A percentile compares a stretch with the other conserved stretches of the same genome.
Evolutionary conservation across 2,888 invertebrate genomes (phyloP).

Genomic region (Osmoderma eremita): DNA sequence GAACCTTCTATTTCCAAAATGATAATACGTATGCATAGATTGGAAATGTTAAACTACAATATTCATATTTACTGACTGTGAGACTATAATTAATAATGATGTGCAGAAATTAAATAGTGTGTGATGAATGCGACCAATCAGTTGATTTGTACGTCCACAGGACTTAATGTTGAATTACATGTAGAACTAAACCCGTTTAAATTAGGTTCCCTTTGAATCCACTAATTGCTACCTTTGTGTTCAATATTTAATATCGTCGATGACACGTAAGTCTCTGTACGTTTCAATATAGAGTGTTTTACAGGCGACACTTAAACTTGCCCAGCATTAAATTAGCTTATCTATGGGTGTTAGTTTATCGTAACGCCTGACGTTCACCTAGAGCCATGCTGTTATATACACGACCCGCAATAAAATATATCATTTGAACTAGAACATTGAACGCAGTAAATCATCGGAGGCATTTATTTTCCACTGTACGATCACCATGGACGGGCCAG

Average conservation of each 20-base stretch:
- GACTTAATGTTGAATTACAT: no score
- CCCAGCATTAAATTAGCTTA: conserved; percentile 41
- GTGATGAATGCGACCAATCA: no score
- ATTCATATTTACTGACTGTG: no score
- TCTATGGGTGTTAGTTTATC: conserved; percentile 47
- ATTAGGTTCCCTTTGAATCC: no score
- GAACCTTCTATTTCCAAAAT: no score
- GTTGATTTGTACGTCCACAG: no score
- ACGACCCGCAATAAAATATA: conserved; percentile 41
- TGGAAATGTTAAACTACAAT: no score
- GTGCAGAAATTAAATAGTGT: no score
- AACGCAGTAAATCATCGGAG: conserved; percentile 39
- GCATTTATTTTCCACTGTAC: conserved; percentile 36
- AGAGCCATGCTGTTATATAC: conserved; percentile 36
- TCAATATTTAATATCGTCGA: conserved; percentile 3
- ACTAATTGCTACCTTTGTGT: no score
- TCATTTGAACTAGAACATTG: conserved; percentile 46
- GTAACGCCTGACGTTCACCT: conserved; percentile 39
- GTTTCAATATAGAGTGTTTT: conserved; percentile 29
- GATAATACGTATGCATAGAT: no score
- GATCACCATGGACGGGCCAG: not conserved
- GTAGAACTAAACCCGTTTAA: no score
- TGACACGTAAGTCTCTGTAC: conserved; percentile 19
- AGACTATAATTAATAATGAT: no score
- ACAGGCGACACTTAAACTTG: conserved; percentile 32